Evolutionary conservation across 2,888 invertebrate genomes (phyloP).

Genomic region (Corythucha ciliata): DNA sequence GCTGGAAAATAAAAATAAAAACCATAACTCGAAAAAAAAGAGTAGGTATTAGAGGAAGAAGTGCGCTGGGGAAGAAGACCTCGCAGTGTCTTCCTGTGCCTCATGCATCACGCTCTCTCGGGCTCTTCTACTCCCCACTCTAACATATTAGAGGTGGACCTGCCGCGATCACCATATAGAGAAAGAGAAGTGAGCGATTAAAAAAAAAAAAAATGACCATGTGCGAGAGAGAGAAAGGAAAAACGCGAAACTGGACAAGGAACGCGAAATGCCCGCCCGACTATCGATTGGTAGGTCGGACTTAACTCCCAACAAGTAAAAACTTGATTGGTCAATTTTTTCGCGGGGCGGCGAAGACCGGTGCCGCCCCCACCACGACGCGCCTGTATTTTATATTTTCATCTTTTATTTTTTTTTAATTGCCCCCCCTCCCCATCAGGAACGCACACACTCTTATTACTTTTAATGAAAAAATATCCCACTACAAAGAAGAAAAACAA

Average conservation of each 20-base stretch:
- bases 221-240: neutral
- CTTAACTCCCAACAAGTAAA: conserved; percentile 28
- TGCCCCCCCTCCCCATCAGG: conserved; percentile 18
- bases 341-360: conserved; percentile 22
- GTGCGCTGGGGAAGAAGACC: no score
- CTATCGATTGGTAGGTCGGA: conserved; percentile 29
- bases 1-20: conserved; percentile 18
- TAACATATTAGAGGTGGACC: no score
- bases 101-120: no score
- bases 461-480: no score
- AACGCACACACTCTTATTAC: no score
- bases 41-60: neutral
- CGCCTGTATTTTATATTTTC: no score
- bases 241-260: conserved; percentile 7
- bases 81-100: no score
- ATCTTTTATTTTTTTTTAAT: conserved; percentile 23
- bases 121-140: no score
- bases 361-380: conserved; percentile 23
- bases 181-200: no score
- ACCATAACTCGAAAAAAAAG: conserved; percentile 12
- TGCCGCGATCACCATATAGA: no score
- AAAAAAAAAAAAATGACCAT: no score
- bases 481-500: no score
- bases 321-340: conserved; percentile 32
- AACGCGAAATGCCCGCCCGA: conserved; percentile 16